A percentile compares a stretch with the other conserved stretches of the same genome.
These are phyloP conservation scores for Anaspis maculata DNA, from an alignment of 2,888 invertebrate genomes.

Conservation along the genomic window DNA sequence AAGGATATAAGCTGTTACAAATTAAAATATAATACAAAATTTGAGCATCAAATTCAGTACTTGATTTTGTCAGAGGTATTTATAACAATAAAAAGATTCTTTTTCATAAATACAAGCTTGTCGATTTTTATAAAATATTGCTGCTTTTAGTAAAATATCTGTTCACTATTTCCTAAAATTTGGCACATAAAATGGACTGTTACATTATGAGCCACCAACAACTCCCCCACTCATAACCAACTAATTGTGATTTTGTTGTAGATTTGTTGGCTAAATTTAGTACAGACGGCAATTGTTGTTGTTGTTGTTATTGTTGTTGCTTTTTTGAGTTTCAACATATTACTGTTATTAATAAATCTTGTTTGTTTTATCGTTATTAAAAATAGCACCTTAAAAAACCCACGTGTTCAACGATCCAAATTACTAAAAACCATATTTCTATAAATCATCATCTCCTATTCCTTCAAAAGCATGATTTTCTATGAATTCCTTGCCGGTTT, in stretches of 20 bases:
- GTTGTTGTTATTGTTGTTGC: too few relatives aligned
- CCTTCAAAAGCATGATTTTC: constrained; percentile 92
- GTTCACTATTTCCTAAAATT: constrained; percentile 9
- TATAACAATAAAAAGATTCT: too few relatives aligned
- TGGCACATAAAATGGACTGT: constrained; percentile 24
- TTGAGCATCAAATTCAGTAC: constrained; percentile 13
- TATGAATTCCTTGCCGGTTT: constrained; percentile 61
- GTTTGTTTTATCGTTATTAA: too few relatives aligned
- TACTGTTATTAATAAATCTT: too few relatives aligned
- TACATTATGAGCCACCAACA: background rate
- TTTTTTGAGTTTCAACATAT: too few relatives aligned
- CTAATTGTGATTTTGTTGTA: constrained; percentile 11
- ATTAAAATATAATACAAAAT: constrained; percentile 12
- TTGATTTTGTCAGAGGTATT: too few relatives aligned
- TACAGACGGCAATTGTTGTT: too few relatives aligned
- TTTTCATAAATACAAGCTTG: constrained; percentile 10
- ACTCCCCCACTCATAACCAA: constrained; percentile 13
- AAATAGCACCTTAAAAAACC: constrained; percentile 21
- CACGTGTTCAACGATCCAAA: constrained; percentile 14
- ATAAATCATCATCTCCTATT: constrained; percentile 90
- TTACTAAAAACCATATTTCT: constrained; percentile 23
- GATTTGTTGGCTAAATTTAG: too few relatives aligned
- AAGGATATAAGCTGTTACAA: constrained; percentile 17
- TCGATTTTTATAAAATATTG: constrained; percentile 11
- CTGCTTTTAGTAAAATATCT: constrained; percentile 21